These are phyloP conservation scores for Riptortus pedestris DNA, from an alignment of 1,140 invertebrate genomes.

Conservation along the genomic window DNA sequence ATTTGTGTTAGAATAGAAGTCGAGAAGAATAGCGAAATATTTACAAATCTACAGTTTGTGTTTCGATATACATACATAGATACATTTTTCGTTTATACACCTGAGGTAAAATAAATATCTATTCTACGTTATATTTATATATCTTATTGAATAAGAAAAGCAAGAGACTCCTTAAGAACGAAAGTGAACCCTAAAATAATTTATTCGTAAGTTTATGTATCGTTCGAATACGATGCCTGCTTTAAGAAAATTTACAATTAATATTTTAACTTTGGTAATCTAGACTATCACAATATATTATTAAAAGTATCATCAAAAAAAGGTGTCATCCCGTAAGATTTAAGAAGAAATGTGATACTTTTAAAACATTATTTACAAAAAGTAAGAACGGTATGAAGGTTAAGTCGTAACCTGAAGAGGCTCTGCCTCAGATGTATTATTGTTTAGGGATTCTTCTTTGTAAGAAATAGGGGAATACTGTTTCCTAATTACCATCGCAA, in stretches of 20 bases:
- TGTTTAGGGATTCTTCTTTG: slow-evolving; percentile 15
- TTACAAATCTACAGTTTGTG: slow-evolving; percentile 5
- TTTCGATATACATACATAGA: neutral
- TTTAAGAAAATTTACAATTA: slow-evolving; percentile 9
- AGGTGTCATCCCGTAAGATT: neutral
- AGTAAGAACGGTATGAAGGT: neutral
- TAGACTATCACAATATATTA: slow-evolving; percentile 19
- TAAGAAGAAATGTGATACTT: neutral
- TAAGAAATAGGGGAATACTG: slow-evolving; percentile 9
- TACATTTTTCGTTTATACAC: neutral
- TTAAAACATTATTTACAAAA: slow-evolving; percentile 3
- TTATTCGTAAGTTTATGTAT: too few relatives aligned
- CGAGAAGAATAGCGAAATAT: neutral
- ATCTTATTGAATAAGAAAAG: too few relatives aligned
- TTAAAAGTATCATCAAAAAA: neutral
- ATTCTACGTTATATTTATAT: too few relatives aligned
- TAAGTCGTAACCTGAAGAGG: slow-evolving; percentile 23
- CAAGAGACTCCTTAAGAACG: neutral
- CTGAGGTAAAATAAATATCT: too few relatives aligned
- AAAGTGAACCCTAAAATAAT: neutral
- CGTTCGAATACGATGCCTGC: too few relatives aligned
- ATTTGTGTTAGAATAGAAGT: neutral
- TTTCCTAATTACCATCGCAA: slow-evolving; percentile 17
- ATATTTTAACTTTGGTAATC: slow-evolving; percentile 13
- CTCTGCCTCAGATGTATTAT: slow-evolving; percentile 17